phyloP scores from a whole-genome alignment of 1,140 invertebrate genomes.

The Aleiodes sp. region DNA sequence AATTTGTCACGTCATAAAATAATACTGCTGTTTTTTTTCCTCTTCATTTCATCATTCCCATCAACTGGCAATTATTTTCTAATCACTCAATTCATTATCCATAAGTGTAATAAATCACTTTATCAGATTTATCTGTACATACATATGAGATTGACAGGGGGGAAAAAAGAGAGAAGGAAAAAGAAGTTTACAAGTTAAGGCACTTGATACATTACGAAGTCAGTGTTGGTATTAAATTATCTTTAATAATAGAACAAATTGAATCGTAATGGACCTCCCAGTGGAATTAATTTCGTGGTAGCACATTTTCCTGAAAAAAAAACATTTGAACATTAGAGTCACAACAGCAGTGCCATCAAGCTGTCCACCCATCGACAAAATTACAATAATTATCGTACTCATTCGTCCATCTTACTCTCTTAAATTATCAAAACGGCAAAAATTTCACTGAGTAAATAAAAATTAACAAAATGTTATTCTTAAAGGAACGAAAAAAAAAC shows the following conservation, averaged over 20 bases:
- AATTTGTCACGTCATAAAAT: constrained; percentile 7
- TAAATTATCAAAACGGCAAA: not conserved
- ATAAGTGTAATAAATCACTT: too few relatives aligned
- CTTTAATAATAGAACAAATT: constrained; percentile 54
- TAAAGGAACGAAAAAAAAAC: too few relatives aligned
- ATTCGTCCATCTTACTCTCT: constrained; percentile 44
- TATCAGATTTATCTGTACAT: too few relatives aligned
- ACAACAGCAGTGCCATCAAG: constrained; percentile 44
- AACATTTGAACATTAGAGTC: constrained; percentile 46
- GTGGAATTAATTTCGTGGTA: constrained; percentile 52
- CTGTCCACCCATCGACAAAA: constrained; percentile 55
- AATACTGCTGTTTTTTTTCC: not conserved
- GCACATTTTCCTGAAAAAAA: constrained; percentile 32
- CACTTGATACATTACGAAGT: too few relatives aligned
- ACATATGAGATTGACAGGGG: too few relatives aligned
- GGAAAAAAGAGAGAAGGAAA: too few relatives aligned
- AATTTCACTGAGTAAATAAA: not conserved
- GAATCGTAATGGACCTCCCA: constrained; percentile 51
- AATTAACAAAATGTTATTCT: not conserved
- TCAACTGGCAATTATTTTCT: constrained; percentile 17
- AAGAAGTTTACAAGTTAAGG: too few relatives aligned
- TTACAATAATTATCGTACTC: constrained; percentile 62
- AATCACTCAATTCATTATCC: constrained; percentile 8
- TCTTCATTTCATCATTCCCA: not conserved
- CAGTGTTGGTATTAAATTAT: not conserved